These are phyloP conservation scores for Pollenia griseotomentosa DNA, from an alignment of 2,888 invertebrate genomes.

Conservation along the genomic window DNA sequence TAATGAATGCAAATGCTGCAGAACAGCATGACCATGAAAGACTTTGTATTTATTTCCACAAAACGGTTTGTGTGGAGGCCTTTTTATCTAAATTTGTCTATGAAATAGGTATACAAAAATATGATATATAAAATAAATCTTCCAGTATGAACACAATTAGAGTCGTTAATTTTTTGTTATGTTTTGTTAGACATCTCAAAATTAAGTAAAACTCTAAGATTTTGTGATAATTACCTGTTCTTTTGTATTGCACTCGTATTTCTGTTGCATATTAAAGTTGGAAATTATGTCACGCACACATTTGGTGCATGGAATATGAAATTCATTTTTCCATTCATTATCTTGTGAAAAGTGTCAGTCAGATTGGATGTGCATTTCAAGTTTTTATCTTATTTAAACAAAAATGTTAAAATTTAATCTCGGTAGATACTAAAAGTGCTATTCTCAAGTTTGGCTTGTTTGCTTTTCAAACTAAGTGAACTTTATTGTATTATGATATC, in stretches of 20 bases:
- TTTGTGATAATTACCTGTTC: conserved; percentile 57
- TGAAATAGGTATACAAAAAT: background rate
- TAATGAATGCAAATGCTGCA: conserved; percentile 62
- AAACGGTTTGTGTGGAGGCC: background rate
- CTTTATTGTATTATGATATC: no score
- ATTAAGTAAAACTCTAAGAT: conserved; percentile 5
- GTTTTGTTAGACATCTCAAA: conserved; percentile 25
- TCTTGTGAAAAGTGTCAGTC: background rate
- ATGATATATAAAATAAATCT: background rate
- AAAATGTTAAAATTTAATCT: background rate
- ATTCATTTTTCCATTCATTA: conserved; percentile 26
- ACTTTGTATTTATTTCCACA: conserved; percentile 17
- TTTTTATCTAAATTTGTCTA: background rate
- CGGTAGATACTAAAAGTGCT: no score
- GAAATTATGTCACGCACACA: conserved; percentile 21
- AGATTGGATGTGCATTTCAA: background rate
- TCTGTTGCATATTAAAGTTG: background rate
- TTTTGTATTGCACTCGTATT: conserved; percentile 51
- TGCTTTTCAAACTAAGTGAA: no score
- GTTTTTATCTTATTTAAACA: conserved; percentile 8
- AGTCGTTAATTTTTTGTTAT: background rate
- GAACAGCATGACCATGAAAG: conserved; percentile 45
- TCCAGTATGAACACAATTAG: conserved; percentile 27
- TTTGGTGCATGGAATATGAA: conserved; percentile 6
- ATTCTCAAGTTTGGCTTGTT: no score